phyloP scores from a whole-genome alignment of 2,113 vertebrate genomes.

The Thryonomys swinderianus region DNA sequence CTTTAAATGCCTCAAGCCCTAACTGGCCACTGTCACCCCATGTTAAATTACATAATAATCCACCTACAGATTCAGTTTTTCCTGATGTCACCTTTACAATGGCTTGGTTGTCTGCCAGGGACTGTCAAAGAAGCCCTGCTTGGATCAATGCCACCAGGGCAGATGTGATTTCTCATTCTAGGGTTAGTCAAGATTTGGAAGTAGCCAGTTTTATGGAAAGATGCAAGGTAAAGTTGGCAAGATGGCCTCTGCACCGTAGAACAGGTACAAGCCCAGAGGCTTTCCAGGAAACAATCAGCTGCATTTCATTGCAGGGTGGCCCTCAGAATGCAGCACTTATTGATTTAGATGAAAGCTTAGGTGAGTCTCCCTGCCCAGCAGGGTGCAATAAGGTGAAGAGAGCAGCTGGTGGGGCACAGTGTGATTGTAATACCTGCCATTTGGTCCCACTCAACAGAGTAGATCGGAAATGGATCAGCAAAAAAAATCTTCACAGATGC shows the following conservation, averaged over 20 bases:
- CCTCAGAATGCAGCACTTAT: neutral
- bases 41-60: neutral
- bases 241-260: neutral
- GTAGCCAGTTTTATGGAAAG: neutral
- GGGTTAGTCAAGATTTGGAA: neutral
- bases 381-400: neutral
- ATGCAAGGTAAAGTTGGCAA: neutral
- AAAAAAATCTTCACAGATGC: neutral
- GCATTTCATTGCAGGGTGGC: neutral
- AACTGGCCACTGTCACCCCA: neutral
- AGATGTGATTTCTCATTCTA: neutral
- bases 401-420: neutral
- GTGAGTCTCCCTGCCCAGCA: neutral
- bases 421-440: neutral
- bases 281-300: neutral
- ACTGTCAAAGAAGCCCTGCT: neutral
- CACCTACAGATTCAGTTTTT: neutral
- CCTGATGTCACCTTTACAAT: neutral
- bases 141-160: neutral
- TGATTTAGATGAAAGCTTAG: neutral
- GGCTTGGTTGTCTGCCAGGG: neutral
- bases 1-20: conserved; percentile 35
- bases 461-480: neutral
- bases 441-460: neutral
- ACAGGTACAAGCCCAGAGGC: neutral